These are phyloP conservation scores for Lytechinus variegatus DNA, from an alignment of 35 echinoderm and acorn worm genomes.

Conservation along the genomic window DNA sequence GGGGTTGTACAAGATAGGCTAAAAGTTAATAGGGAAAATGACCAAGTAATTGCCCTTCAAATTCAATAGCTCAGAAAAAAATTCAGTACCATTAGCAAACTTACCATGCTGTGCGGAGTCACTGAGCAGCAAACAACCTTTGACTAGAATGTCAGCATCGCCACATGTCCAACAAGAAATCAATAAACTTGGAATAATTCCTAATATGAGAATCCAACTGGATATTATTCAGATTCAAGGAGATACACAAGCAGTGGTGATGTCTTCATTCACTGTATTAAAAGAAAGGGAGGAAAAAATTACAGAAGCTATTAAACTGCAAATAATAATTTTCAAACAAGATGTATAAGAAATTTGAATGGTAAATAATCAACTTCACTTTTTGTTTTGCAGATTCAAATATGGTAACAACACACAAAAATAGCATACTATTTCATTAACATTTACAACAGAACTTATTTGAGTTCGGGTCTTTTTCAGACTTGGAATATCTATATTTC, in stretches of 20 bases:
- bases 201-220: not conserved
- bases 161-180: conserved; percentile 17
- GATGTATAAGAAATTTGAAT: too few species aligned
- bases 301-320: not conserved
- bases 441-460: not conserved
- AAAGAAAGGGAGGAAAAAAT: not conserved
- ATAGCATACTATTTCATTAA: not conserved
- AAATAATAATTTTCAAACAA: not conserved
- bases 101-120: not conserved
- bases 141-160: not conserved
- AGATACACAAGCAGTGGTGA: not conserved
- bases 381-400: too few species aligned
- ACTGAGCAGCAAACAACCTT: not conserved
- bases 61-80: not conserved
- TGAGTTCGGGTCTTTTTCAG: too few species aligned
- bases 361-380: too few species aligned
- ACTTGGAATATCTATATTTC: too few species aligned
- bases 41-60: not conserved
- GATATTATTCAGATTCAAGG: not conserved
- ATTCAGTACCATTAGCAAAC: not conserved
- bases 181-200: not conserved
- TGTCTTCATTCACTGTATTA: not conserved
- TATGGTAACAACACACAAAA: not conserved
- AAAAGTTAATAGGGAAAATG: too few species aligned
- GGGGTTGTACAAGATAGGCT: too few species aligned